Base-by-base conservation (phyloP, 2,888 invertebrate species). In the Eupithecia subumbrata region DNA sequence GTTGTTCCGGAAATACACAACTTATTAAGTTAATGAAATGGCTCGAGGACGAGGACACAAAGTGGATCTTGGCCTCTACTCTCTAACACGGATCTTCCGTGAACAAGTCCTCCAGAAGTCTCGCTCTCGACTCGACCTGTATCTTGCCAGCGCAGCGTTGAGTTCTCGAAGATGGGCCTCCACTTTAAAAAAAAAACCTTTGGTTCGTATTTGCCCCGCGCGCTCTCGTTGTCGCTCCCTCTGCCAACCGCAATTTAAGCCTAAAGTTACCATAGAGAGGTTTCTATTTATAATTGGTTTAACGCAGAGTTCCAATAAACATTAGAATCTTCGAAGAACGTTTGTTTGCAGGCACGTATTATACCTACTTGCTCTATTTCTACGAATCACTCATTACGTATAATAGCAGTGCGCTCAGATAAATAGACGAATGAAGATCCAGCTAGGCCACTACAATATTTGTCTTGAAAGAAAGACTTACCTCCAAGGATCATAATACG, bases 321-420 rank as follows among this genome's bases (percentile, higher is more conserved):
- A 56, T 56, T 22, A 74, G 70, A 68, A 75, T 60, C 40, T 75
- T 69, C 18, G 37, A 74, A 75, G 75, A 72, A 76, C 71, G 34
- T 63, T 70, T 74, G 34, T 63, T 70, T 74, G n/a, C 37, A 63
- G 69, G 11, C 5, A 73, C 73, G 76, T 76, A 78, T 77, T 74
- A 72, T 71, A 63, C 18, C n/a, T 40, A 22, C 73, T 69, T 40
- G 40, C 73, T 69, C n/a, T 75, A 68, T 69, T 80, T 79, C 79
- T 79, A 64, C 69, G 78, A 78, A 80, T 66, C 73, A 73, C 72
- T 71, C 63, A 79, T 78, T 73, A 76, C 60, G 70, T 66, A 69
- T 80, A 76, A 75, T 76, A 70, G 52, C 69, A 68, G 37, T 37
- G 37, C 48, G 48, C 25, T 63, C 37, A n/a, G 34, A 2, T 56